phyloP scores from a whole-genome alignment of 2,797 vertebrate species.

The Kryptolebias ocellatus region DNA sequence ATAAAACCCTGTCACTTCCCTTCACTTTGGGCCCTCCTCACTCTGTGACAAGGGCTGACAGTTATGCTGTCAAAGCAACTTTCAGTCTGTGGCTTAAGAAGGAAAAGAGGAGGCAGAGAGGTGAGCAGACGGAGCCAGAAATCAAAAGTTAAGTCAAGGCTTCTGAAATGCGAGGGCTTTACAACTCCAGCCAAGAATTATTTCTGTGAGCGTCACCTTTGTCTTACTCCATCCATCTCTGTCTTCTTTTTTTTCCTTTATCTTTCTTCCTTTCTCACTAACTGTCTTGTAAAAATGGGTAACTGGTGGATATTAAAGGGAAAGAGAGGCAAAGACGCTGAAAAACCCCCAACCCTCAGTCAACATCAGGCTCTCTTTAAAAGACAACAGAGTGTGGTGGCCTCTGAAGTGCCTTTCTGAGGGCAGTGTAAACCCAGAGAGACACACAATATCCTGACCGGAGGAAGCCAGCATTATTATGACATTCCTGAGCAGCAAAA shows the following conservation, averaged over 20 bases:
- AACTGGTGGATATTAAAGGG: slow-evolving; percentile 54
- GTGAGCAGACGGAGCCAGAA: slow-evolving; percentile 43
- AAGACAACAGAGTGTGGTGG: slow-evolving; percentile 87
- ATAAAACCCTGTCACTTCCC: slow-evolving; percentile 81
- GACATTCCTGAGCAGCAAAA: slow-evolving; percentile 87
- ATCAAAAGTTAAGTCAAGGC: slow-evolving; percentile 69
- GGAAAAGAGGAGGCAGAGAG: slow-evolving; percentile 40
- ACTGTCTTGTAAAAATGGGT: slow-evolving; percentile 66
- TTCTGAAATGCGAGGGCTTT: slow-evolving; percentile 69
- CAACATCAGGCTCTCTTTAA: slow-evolving; percentile 86
- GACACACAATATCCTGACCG: slow-evolving; percentile 92
- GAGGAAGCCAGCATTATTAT: slow-evolving; percentile 88
- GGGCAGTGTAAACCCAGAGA: slow-evolving; percentile 86
- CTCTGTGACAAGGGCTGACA: slow-evolving; percentile 79
- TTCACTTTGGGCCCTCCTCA: slow-evolving; percentile 70
- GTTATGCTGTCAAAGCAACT: slow-evolving; percentile 82
- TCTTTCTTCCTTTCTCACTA: slow-evolving; percentile 28
- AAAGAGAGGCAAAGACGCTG: slow-evolving; percentile 19
- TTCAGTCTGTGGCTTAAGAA: slow-evolving; percentile 76
- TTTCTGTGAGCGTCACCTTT: slow-evolving; percentile 50
- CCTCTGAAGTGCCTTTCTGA: slow-evolving; percentile 83
- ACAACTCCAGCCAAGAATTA: slow-evolving; percentile 66
- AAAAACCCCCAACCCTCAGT: slow-evolving; percentile 72
- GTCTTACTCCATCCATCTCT: slow-evolving; percentile 25
- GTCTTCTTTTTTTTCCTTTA: slow-evolving; percentile 11